Evolutionary conservation across 2,113 vertebrate genomes (phyloP).

Genomic region (Neolamprologus caudopunctatus): DNA sequence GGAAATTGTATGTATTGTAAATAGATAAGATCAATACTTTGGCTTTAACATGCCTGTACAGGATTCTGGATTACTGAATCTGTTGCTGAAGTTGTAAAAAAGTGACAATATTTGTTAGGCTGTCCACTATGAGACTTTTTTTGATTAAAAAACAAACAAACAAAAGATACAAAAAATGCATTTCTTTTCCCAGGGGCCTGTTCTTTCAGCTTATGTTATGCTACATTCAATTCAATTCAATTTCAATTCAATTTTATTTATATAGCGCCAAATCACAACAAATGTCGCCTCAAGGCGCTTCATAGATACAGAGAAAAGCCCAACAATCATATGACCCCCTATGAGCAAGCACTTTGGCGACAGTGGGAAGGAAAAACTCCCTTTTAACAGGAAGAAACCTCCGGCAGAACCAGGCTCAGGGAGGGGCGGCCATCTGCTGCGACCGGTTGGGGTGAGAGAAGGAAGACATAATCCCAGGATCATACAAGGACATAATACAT

Average conservation of each 20-base stretch:
- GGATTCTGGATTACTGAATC: background rate
- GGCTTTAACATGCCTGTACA: background rate
- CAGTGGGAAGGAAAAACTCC: no score
- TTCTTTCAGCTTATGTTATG: background rate
- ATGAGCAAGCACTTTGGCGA: no score
- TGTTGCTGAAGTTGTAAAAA: background rate
- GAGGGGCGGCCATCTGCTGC: no score
- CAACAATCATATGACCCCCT: no score
- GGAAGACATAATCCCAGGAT: background rate
- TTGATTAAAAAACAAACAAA: accelerated
- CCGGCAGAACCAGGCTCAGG: no score
- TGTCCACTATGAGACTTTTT: background rate
- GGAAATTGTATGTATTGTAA: background rate
- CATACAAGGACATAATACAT: background rate
- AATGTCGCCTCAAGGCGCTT: no score
- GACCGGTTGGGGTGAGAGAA: no score
- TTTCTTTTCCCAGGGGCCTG: background rate
- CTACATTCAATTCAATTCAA: background rate
- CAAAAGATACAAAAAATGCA: background rate
- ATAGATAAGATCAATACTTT: background rate
- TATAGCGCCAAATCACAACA: no score
- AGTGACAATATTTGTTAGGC: background rate
- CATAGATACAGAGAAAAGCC: no score
- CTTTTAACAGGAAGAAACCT: no score
- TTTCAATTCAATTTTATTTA: no score